phyloP scores from a whole-genome alignment of 1,140 invertebrate species.

The Sesamia nonagrioides region DNA sequence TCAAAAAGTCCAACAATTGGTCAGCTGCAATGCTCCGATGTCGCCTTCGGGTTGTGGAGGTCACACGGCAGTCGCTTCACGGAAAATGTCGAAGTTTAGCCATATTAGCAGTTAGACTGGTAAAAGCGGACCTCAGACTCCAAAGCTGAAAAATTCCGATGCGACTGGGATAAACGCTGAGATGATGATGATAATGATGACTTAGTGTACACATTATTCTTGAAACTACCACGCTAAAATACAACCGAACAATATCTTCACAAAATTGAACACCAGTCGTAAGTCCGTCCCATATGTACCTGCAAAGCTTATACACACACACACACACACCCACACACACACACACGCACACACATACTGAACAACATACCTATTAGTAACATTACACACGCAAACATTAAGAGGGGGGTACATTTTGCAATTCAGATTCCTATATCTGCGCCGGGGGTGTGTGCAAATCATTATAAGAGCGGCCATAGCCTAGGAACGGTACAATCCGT shows the following conservation, averaged over 20 bases:
- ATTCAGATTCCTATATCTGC: constrained; percentile 73
- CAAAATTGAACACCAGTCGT: neutral
- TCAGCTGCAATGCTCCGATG: no score
- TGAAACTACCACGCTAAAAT: no score
- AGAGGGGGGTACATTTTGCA: constrained; percentile 73
- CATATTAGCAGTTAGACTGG: no score
- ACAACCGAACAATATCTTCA: neutral
- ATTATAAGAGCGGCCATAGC: neutral
- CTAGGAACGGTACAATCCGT: neutral
- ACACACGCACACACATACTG: neutral
- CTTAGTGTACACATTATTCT: no score
- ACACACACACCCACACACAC: neutral
- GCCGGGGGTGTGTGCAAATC: constrained; percentile 15
- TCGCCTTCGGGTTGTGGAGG: no score
- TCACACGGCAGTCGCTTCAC: no score
- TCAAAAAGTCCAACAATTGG: no score
- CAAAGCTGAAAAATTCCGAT: no score
- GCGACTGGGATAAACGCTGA: no score
- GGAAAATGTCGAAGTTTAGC: no score
- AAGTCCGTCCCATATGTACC: neutral
- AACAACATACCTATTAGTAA: constrained; percentile 1
- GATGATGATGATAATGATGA: no score
- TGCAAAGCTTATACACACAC: neutral
- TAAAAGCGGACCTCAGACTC: no score
- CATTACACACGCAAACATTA: constrained; percentile 59